Base-by-base conservation (phyloP, 2,888 invertebrate genomes). In the Polylopha cassiicola region DNA sequence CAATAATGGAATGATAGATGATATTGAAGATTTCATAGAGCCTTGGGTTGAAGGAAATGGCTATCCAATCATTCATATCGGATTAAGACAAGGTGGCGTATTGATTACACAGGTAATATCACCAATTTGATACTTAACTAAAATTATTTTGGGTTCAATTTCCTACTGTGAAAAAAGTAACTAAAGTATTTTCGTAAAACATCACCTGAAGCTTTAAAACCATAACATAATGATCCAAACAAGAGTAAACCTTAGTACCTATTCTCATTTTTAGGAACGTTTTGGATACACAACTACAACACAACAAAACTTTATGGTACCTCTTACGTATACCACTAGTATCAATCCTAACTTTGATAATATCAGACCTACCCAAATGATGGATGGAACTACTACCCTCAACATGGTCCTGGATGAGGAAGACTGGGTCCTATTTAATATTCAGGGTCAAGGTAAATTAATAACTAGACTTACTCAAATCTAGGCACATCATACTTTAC, bases 281-380 rank as follows among this genome's bases (percentile, higher is more conserved):
- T 75, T 77, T 26, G 48, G 64, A 2, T 73, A 61, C 28, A 44
- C 62, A 7, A 18, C 46, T 2, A 31, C 34, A 4, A 8, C 7
- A 0, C 48, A 51, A 7, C 16, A 47, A 1, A 41, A 41, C 1
- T 73, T 50, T 18, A 8, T 54, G 36, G 61, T 89, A 14, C 89
- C 89, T 0, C 61, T 89, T 15, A 86, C 87, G 0, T 89, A 72
- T 54, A 75, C 87, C 0, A 78, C 78, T 0, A 76, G 77, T 14
- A 46, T 48, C 0, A 64, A 72, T 3, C 65, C 56, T 0, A 51
- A 86, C 44, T 88, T 85, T 33, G 55, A 65, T 3, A 54, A 67
- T 1, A 61, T 82, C n/a, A 47, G 58, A 4, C 75, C 85, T 0
- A 46, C 53, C 0, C 15, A 39, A 1, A 56, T 76, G 27, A 51